Conservation (phyloP, 2,888 invertebrate species). For the Augochlorella aurata region DNA sequence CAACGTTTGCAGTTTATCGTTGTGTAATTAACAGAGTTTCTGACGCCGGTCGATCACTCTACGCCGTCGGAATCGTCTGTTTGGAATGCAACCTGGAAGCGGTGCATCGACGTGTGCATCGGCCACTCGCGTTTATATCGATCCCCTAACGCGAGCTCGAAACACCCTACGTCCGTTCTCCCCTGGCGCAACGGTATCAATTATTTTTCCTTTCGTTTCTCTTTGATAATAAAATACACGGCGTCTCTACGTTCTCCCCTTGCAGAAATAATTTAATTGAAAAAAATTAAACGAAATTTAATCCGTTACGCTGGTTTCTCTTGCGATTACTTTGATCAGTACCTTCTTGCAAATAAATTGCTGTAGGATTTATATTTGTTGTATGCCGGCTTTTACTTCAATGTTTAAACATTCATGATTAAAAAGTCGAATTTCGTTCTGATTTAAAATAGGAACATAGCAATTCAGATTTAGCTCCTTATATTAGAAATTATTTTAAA, state of each 20-base stretch:
- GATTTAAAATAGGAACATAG: no score
- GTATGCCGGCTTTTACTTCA: no score
- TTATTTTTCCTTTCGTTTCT: conserved; percentile 13
- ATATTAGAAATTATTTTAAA: no score
- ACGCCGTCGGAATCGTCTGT: conserved; percentile 34
- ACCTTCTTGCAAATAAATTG: no score
- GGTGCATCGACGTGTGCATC: conserved; percentile 27
- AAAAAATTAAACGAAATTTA: no score
- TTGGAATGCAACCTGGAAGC: conserved; percentile 56
- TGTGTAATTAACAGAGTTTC: conserved; percentile 49
- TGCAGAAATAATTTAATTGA: no score
- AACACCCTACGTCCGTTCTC: conserved; percentile 12
- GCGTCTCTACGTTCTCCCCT: conserved; percentile 7
- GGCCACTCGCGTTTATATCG: conserved; percentile 34
- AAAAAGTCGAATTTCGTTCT: no score
- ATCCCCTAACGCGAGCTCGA: conserved; percentile 13
- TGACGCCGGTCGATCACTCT: conserved; percentile 21
- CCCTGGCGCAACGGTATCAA: conserved; percentile 40
- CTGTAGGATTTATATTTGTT: no score
- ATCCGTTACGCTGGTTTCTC: no score
- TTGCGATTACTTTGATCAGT: no score
- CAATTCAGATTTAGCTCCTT: no score
- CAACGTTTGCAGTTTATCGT: conserved; percentile 59
- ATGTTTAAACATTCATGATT: no score
- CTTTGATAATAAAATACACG: conserved; percentile 40